Conservation (phyloP, 2,113 vertebrate species). For the Romanogobio albipinnatus region DNA sequence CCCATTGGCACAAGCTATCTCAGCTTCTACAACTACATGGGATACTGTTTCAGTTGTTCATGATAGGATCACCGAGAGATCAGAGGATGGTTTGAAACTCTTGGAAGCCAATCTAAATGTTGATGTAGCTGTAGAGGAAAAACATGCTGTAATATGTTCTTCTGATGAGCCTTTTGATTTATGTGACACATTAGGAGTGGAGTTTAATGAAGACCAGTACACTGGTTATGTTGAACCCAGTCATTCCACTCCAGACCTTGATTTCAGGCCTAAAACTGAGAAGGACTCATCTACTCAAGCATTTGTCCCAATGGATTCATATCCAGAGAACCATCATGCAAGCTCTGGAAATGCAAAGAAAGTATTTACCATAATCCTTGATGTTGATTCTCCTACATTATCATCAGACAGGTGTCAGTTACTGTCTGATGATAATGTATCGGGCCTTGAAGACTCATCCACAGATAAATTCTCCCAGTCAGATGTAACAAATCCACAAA, state of each 20-base stretch:
- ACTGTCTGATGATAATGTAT: neutral
- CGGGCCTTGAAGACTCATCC: neutral
- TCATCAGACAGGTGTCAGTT: neutral
- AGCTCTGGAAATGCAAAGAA: constrained; percentile 34
- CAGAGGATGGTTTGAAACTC: neutral
- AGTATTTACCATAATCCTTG: constrained; percentile 49
- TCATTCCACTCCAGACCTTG: neutral
- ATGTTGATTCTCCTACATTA: constrained; percentile 25
- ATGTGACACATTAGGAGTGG: neutral
- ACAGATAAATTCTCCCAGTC: neutral
- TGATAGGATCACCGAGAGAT: neutral
- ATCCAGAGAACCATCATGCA: neutral
- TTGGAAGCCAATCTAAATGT: neutral
- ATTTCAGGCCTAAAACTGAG: neutral
- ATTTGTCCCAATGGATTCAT: neutral
- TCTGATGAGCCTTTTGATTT: neutral
- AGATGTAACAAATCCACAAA: neutral
- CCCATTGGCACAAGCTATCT: neutral
- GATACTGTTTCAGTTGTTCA: neutral
- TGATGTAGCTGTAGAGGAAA: neutral
- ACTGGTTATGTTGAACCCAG: neutral
- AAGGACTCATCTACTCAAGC: neutral
- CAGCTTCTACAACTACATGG: neutral
- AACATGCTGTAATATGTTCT: neutral
- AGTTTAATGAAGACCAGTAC: neutral